Evolutionary conservation across 2,797 vertebrate genomes (phyloP).

Genomic region (Sorex maritimensis): DNA sequence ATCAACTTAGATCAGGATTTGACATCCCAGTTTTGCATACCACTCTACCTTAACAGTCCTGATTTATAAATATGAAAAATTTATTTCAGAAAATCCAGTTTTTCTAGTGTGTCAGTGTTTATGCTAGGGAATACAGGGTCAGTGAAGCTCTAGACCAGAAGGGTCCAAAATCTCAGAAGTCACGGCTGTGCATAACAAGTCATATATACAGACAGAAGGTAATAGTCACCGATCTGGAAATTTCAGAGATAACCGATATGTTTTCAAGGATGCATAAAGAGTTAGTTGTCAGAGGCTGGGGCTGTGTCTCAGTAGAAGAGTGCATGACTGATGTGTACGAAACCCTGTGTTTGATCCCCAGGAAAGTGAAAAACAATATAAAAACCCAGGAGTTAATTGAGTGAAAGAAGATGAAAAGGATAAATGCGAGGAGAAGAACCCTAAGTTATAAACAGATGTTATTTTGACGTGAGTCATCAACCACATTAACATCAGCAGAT

Average conservation of each 20-base stretch:
- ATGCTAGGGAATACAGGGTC: not conserved
- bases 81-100: not conserved
- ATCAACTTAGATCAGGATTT: constrained; percentile 21
- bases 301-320: no score
- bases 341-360: no score
- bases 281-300: no score
- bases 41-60: not conserved
- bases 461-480: constrained; percentile 27
- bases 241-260: not conserved
- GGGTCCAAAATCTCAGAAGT: not conserved
- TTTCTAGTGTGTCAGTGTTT: not conserved
- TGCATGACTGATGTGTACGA: no score
- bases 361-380: no score
- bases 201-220: not conserved
- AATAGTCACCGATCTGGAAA: not conserved
- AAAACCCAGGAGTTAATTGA: not conserved
- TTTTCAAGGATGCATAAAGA: not conserved
- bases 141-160: not conserved
- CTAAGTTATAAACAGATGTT: not conserved
- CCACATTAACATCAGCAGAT: not conserved
- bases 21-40: not conserved
- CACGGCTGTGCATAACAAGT: not conserved
- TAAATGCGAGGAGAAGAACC: not conserved
- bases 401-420: not conserved
- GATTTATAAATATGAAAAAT: constrained; percentile 33